Conservation (phyloP, 53 echinoderm and acorn worm species). For the Luidia sarsii region DNA sequence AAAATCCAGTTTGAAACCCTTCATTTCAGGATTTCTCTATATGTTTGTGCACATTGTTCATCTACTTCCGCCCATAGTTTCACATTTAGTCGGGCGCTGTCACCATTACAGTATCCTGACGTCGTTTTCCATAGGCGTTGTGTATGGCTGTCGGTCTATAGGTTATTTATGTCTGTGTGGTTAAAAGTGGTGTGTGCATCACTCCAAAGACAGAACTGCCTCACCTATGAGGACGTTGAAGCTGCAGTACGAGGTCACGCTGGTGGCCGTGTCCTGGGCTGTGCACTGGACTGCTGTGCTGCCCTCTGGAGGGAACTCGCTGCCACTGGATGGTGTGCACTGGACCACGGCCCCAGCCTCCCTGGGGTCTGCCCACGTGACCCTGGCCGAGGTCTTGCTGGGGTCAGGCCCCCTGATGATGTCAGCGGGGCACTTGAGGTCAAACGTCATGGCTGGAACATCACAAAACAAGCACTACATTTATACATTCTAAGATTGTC, state of each 20-base stretch:
- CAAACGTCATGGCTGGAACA: not conserved
- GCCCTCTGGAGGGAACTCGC: conserved; percentile 16
- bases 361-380: not conserved
- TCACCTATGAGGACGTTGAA: conserved; percentile 13
- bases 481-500: not conserved
- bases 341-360: not conserved
- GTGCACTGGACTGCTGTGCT: conserved; percentile 1
- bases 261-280: not conserved
- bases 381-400: not conserved
- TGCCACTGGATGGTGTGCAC: conserved; percentile 18
- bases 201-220: too few relatives aligned
- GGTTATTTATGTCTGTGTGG: too few relatives aligned
- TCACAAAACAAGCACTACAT: not conserved
- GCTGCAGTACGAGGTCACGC: not conserved
- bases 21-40: too few relatives aligned
- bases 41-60: too few relatives aligned
- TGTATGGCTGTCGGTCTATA: too few relatives aligned
- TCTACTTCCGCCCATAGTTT: too few relatives aligned
- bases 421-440: conserved; percentile 9
- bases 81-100: too few relatives aligned
- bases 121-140: too few relatives aligned
- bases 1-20: too few relatives aligned
- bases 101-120: too few relatives aligned
- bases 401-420: conserved; percentile 3
- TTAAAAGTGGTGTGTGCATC: too few relatives aligned